Conservation (phyloP, 2,797 vertebrate genomes). For the Falco columbarius region DNA sequence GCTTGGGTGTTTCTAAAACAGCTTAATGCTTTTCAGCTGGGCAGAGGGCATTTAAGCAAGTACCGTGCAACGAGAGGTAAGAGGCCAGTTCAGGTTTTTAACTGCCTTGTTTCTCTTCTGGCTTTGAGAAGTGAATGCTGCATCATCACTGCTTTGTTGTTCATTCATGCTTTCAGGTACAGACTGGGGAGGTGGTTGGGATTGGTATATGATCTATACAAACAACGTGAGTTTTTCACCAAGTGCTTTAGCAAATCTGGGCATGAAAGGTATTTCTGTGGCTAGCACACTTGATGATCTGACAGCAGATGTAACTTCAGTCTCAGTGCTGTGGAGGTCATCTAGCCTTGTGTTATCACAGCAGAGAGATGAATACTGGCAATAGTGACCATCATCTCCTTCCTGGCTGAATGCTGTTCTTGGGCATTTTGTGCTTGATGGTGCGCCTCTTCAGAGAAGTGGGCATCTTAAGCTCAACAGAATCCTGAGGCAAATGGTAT, state of each 20-base stretch:
- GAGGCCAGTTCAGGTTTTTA: background rate
- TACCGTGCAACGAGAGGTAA: background rate
- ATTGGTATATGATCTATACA: background rate
- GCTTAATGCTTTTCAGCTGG: background rate
- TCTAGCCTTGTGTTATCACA: background rate
- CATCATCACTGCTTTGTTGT: rapidly evolving
- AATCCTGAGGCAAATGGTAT: background rate
- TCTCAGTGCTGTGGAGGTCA: background rate
- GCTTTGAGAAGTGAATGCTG: background rate
- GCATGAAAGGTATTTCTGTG: background rate
- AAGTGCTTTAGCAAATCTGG: background rate
- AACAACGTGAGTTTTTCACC: background rate
- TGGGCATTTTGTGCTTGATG: background rate
- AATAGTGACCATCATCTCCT: background rate
- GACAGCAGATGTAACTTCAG: background rate
- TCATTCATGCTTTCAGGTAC: background rate
- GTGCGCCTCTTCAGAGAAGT: background rate
- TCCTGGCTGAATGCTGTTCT: background rate
- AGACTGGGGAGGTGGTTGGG: background rate
- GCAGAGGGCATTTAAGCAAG: background rate
- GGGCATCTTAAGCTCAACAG: background rate
- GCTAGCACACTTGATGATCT: background rate
- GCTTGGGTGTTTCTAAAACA: background rate
- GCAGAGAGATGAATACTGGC: background rate
- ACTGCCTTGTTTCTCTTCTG: background rate